Conservation (phyloP, 2,888 invertebrate genomes). For the Dione juno region DNA sequence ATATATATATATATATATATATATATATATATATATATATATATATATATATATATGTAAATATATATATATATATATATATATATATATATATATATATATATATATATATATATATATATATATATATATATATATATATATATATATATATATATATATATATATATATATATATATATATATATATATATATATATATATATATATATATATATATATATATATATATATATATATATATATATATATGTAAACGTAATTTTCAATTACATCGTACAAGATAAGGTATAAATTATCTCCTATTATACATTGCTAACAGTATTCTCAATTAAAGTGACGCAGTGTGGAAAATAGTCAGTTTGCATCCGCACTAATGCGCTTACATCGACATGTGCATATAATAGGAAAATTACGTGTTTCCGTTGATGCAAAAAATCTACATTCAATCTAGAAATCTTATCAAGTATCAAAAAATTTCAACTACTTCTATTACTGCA, state of each 20-base stretch:
- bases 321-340: slow-evolving; percentile 35
- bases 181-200: no score
- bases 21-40: no score
- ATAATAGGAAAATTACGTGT: slow-evolving; percentile 25
- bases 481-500: no score
- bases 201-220: no score
- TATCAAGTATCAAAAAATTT: no score
- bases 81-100: neutral
- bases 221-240: no score
- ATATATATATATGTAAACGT: neutral
- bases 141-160: no score
- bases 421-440: slow-evolving; percentile 17
- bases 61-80: neutral
- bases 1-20: neutral
- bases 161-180: no score
- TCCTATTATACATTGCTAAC: slow-evolving; percentile 24
- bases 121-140: no score
- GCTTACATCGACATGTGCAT: slow-evolving; percentile 3
- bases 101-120: no score
- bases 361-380: slow-evolving; percentile 34
- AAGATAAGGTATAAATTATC: slow-evolving; percentile 14
- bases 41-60: neutral
- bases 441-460: no score
- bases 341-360: slow-evolving; percentile 41
- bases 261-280: neutral